Percentiles rank a stretch among this genome's conserved stretches.
Evolutionary conservation across 35 echinoderm and acorn worm genomes (phyloP).

Genomic region (Nesometra sesokonis): DNA sequence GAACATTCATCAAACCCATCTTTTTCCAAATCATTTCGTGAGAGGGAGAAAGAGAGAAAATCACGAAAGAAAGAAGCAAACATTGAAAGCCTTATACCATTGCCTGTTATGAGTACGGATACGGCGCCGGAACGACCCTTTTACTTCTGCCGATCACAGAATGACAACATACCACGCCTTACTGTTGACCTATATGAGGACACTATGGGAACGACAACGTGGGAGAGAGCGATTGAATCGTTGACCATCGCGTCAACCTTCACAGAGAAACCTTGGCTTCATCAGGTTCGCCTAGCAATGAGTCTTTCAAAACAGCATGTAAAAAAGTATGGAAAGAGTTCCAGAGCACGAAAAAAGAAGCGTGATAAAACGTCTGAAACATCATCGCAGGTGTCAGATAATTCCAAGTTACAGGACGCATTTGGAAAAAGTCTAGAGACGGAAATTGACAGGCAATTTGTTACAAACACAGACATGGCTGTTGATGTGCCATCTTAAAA

Average conservation of each 20-base stretch:
- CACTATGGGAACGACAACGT: conserved; percentile 61
- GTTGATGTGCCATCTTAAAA: too few species aligned
- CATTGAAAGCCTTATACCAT: conserved; percentile 67
- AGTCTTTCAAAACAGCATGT: conserved; percentile 64
- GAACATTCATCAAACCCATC: background rate
- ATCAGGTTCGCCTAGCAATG: conserved; percentile 79
- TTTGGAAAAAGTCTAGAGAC: background rate
- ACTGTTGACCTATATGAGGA: conserved; percentile 68
- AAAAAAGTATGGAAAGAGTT: conserved; percentile 20
- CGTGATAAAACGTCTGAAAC: background rate
- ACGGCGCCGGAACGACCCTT: conserved; percentile 46
- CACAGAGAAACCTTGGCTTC: conserved; percentile 88
- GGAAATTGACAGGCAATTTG: background rate
- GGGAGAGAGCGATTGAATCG: conserved; percentile 78
- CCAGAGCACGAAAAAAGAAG: background rate
- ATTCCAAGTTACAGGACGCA: background rate
- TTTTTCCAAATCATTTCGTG: conserved; percentile 4
- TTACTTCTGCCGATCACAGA: conserved; percentile 15
- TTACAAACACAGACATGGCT: background rate
- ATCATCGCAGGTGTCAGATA: background rate
- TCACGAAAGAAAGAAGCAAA: conserved; percentile 55
- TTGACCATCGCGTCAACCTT: conserved; percentile 81
- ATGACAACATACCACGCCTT: conserved; percentile 54
- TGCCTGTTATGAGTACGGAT: conserved; percentile 52
- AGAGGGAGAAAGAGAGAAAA: conserved; percentile 48